These are phyloP conservation scores for Zhuqinia jingwanae DNA, from an alignment of 2,888 invertebrate genomes.

Conservation along the genomic window DNA sequence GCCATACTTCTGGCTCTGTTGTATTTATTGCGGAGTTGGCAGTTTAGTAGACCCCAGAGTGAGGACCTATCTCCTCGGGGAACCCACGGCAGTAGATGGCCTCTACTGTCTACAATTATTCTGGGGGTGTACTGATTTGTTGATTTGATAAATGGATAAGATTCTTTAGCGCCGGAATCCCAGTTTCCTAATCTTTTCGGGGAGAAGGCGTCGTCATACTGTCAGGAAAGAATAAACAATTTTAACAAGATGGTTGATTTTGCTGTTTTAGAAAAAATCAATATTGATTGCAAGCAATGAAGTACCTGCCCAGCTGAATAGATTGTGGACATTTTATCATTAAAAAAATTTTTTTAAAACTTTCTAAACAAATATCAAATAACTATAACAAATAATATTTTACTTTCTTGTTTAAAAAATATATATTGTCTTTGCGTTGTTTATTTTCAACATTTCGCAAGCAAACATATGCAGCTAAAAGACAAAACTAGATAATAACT, in stretches of 20 bases:
- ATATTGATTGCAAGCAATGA: too few relatives aligned
- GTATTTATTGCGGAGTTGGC: slow-evolving; percentile 17
- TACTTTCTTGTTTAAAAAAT: too few relatives aligned
- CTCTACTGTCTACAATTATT: slow-evolving; percentile 72
- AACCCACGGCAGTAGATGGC: slow-evolving; percentile 74
- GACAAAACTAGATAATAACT: too few relatives aligned
- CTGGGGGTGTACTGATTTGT: slow-evolving; percentile 19
- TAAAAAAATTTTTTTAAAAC: too few relatives aligned
- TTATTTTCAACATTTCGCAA: too few relatives aligned
- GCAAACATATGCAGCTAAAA: too few relatives aligned
- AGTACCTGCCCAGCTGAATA: slow-evolving; percentile 72
- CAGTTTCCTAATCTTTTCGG: slow-evolving; percentile 75
- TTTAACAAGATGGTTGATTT: too few relatives aligned
- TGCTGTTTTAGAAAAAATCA: too few relatives aligned
- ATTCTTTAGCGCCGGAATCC: slow-evolving; percentile 60
- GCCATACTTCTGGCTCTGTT: background rate
- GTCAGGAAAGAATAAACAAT: background rate
- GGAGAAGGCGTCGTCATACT: slow-evolving; percentile 75
- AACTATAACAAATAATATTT: too few relatives aligned
- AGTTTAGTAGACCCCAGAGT: slow-evolving; percentile 73
- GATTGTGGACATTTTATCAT: slow-evolving; percentile 68
- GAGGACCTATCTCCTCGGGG: slow-evolving; percentile 62
- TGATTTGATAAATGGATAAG: background rate
- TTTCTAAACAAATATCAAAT: too few relatives aligned
- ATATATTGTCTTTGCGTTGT: too few relatives aligned